Evolutionary conservation across 2,797 vertebrate species (phyloP).

Genomic region (Poecilia wingei): DNA sequence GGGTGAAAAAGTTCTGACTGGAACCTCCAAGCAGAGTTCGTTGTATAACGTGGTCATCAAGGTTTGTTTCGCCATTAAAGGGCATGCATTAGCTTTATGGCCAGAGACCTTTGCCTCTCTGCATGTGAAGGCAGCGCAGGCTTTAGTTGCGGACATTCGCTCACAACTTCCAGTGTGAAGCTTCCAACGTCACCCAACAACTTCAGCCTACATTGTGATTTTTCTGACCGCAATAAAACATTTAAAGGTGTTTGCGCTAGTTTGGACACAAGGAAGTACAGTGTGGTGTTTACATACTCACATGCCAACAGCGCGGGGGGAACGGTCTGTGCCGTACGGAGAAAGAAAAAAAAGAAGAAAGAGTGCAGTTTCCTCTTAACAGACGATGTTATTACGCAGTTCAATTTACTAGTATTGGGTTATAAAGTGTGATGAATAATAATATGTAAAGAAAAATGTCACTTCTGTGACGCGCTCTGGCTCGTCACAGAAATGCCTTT

Average conservation of each 20-base stretch:
- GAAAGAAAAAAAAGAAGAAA: background rate
- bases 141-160: constrained; percentile 30
- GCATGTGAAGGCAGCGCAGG: constrained; percentile 28
- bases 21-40: constrained; percentile 19
- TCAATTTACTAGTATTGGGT: background rate
- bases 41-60: constrained; percentile 55
- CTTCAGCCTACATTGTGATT: background rate
- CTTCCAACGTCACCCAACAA: background rate
- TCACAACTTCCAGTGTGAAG: constrained; percentile 78
- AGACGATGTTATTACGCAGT: background rate
- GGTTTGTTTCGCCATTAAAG: constrained; percentile 75
- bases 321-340: constrained; percentile 55
- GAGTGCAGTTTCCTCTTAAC: constrained; percentile 18
- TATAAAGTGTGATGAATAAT: background rate
- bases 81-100: constrained; percentile 64
- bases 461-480: background rate
- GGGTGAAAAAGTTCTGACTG: too few relatives aligned
- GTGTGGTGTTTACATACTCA: constrained; percentile 53
- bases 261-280: constrained; percentile 43
- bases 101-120: constrained; percentile 68
- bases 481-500: constrained; percentile 22
- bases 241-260: constrained; percentile 30
- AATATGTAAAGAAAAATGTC: constrained; percentile 10
- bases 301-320: constrained; percentile 45
- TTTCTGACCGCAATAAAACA: constrained; percentile 15